Conservation (phyloP, 2,797 vertebrate genomes). For the Poeciliopsis paucimaculata region DNA sequence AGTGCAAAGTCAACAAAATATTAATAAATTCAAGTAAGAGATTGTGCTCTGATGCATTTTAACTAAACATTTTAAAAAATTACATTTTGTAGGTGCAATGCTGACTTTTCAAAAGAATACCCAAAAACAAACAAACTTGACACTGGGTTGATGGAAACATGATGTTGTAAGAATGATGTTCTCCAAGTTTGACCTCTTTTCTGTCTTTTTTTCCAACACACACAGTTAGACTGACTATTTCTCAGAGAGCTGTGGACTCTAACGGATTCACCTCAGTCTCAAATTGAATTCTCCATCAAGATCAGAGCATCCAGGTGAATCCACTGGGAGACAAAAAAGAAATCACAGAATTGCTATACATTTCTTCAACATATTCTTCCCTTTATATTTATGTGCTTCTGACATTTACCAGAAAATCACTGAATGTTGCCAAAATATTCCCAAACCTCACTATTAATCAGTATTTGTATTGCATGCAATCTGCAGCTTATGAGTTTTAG, state of each 20-base stretch:
- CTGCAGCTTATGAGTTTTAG: neutral
- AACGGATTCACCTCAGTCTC: neutral
- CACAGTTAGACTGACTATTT: constrained; percentile 1
- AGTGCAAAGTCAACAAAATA: neutral
- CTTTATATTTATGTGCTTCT: neutral
- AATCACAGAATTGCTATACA: neutral
- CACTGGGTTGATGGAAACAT: neutral
- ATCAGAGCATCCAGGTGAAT: neutral
- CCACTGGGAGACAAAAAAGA: neutral
- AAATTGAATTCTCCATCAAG: neutral
- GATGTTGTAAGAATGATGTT: neutral
- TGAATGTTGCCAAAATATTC: neutral
- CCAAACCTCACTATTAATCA: neutral
- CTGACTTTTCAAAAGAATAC: neutral
- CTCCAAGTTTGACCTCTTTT: neutral
- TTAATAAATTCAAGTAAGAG: neutral
- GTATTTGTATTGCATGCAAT: neutral
- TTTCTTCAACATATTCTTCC: neutral
- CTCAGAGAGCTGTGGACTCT: neutral
- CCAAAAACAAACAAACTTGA: neutral
- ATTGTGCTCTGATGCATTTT: neutral
- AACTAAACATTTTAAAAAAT: neutral
- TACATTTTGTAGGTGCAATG: neutral
- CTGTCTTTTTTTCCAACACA: neutral
- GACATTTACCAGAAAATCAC: neutral